A percentile compares a stretch with the other conserved stretches of the same genome.
These are phyloP conservation scores for Streptopelia turtur DNA, from an alignment of 2,797 vertebrate genomes.

Conservation along the genomic window DNA sequence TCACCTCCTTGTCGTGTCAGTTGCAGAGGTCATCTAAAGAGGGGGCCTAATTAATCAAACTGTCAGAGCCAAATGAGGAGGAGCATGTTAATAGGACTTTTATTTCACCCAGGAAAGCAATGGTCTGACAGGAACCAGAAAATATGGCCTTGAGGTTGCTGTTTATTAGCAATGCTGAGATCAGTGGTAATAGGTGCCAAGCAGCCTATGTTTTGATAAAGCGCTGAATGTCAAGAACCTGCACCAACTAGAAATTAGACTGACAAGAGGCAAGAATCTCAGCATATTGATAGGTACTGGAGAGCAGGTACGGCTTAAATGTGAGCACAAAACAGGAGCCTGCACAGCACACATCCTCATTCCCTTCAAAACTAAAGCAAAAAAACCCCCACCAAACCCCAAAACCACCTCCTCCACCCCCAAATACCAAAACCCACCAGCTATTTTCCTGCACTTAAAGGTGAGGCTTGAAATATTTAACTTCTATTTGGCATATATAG, in stretches of 20 bases:
- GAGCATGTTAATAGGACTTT: conserved; percentile 96
- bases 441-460: background rate
- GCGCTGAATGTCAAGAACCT: conserved; percentile 76
- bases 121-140: conserved; percentile 84
- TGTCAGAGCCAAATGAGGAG: conserved; percentile 94
- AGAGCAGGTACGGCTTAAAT: background rate
- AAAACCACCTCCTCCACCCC: background rate
- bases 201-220: conserved; percentile 86
- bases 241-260: conserved; percentile 78
- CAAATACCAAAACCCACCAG: background rate
- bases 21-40: conserved; percentile 87
- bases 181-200: conserved; percentile 83
- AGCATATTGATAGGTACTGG: conserved; percentile 3
- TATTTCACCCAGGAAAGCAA: conserved; percentile 89
- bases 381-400: background rate
- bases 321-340: background rate
- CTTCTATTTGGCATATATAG: rapidly evolving
- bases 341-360: rapidly evolving
- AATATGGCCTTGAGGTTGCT: conserved; percentile 83
- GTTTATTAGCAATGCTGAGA: conserved; percentile 85
- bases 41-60: conserved; percentile 93
- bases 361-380: background rate
- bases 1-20: conserved; percentile 88
- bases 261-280: conserved; percentile 64
- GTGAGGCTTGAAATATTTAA: background rate